A percentile compares a stretch with the other conserved stretches of the same genome.
Evolutionary conservation across 2,888 invertebrate species (phyloP).

Genomic region (Lepidocyrtoides sp.): DNA sequence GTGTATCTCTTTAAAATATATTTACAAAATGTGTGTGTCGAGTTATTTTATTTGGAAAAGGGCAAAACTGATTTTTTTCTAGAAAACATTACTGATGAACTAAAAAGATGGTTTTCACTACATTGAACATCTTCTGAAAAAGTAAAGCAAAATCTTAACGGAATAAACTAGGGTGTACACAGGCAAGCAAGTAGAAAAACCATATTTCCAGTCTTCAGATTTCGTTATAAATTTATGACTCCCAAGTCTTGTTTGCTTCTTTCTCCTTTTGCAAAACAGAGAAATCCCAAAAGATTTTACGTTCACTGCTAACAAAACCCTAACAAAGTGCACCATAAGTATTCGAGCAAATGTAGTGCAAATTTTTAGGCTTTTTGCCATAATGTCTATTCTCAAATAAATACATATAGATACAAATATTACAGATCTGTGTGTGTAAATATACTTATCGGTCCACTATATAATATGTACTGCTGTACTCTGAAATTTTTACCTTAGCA

Average conservation of each 20-base stretch:
- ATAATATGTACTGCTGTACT: neutral
- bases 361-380: constrained; percentile 57
- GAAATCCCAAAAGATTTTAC: constrained; percentile 22
- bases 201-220: constrained; percentile 55
- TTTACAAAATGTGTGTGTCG: neutral
- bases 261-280: constrained; percentile 6
- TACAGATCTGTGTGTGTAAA: too few relatives aligned
- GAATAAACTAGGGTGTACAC: neutral
- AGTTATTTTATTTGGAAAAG: neutral
- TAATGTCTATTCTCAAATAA: constrained; percentile 19
- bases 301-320: neutral
- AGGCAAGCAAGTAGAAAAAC: neutral
- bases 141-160: neutral
- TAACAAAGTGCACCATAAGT: constrained; percentile 18
- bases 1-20: neutral
- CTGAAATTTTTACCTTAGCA: constrained; percentile 37
- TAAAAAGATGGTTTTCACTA: constrained; percentile 21
- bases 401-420: neutral
- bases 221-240: constrained; percentile 73
- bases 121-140: constrained; percentile 11
- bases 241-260: constrained; percentile 28
- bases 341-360: constrained; percentile 52
- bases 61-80: constrained; percentile 1
- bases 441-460: too few relatives aligned
- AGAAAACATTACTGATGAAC: neutral